Evolutionary conservation across 64 coral and sea anemone genomes (phyloP).

Genomic region (Actinia equina): DNA sequence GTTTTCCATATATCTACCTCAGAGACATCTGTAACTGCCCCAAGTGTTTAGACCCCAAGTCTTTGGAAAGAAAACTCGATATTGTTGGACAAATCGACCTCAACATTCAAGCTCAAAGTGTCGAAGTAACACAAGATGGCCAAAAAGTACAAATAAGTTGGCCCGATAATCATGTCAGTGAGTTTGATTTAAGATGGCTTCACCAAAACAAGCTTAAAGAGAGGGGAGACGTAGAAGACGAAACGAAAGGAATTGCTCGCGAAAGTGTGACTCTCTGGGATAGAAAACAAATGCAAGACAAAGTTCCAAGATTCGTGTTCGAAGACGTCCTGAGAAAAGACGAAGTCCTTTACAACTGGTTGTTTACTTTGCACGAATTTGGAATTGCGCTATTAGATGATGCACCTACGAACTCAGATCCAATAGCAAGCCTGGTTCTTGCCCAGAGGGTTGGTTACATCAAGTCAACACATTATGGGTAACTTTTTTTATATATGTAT

Average conservation of each 20-base stretch:
- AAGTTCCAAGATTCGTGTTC: conserved; percentile 43
- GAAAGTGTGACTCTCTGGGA: conserved; percentile 51
- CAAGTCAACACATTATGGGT: conserved; percentile 78
- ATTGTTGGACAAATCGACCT: conserved; percentile 38
- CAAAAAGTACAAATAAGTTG: conserved; percentile 38
- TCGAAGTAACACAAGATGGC: conserved; percentile 34
- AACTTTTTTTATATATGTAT: too few species aligned
- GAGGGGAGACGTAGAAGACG: background rate
- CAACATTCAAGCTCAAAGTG: conserved; percentile 28
- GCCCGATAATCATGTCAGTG: conserved; percentile 68
- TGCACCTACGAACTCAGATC: conserved; percentile 12
- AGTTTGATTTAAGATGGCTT: conserved; percentile 60
- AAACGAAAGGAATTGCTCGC: conserved; percentile 6
- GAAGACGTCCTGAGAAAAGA: conserved; percentile 35
- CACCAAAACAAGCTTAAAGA: conserved; percentile 36
- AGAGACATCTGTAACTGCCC: conserved; percentile 66
- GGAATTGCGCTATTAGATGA: conserved; percentile 54
- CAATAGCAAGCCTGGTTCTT: background rate
- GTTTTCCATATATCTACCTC: conserved; percentile 64
- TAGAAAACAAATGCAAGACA: conserved; percentile 34
- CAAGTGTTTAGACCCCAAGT: conserved; percentile 36
- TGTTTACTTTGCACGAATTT: conserved; percentile 36
- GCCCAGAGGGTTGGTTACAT: conserved; percentile 39
- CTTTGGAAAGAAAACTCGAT: conserved; percentile 39
- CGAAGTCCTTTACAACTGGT: conserved; percentile 51